Conservation (phyloP, 2,888 invertebrate species). For the Dione vanillae region DNA sequence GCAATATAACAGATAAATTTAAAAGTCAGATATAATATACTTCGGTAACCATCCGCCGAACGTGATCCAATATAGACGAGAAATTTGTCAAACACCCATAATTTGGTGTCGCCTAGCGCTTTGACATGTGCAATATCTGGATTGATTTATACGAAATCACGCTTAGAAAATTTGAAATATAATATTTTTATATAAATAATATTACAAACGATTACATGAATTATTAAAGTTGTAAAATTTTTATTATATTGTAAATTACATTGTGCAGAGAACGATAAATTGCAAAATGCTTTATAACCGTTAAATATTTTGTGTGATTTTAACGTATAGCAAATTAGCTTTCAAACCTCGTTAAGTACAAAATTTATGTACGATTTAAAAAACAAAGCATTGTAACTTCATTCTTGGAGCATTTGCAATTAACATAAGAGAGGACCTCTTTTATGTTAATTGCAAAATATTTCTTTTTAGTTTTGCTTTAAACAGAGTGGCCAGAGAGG, state of each 20-base stretch:
- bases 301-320: not conserved
- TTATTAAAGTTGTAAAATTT: not conserved
- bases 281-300: not conserved
- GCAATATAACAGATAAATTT: conserved; percentile 14
- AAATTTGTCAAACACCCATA: conserved; percentile 27
- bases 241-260: not conserved
- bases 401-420: not conserved
- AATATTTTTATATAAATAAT: not conserved
- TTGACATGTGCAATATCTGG: conserved; percentile 26
- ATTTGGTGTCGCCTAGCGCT: conserved; percentile 29
- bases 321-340: conserved; percentile 4
- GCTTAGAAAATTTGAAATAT: conserved; percentile 12
- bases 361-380: not conserved
- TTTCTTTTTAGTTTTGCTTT: too few species aligned
- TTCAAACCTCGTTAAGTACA: not conserved
- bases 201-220: too few species aligned
- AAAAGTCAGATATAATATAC: conserved; percentile 20
- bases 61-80: conserved; percentile 33
- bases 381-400: not conserved
- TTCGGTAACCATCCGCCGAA: conserved; percentile 11
- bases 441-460: not conserved
- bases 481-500: too few species aligned
- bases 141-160: conserved; percentile 16
- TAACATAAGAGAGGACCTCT: too few species aligned
- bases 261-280: not conserved